A percentile compares a stretch with the other conserved stretches of the same genome.
Evolutionary conservation across 2,113 vertebrate genomes (phyloP).

Genomic region (Muscicapa adusta): DNA sequence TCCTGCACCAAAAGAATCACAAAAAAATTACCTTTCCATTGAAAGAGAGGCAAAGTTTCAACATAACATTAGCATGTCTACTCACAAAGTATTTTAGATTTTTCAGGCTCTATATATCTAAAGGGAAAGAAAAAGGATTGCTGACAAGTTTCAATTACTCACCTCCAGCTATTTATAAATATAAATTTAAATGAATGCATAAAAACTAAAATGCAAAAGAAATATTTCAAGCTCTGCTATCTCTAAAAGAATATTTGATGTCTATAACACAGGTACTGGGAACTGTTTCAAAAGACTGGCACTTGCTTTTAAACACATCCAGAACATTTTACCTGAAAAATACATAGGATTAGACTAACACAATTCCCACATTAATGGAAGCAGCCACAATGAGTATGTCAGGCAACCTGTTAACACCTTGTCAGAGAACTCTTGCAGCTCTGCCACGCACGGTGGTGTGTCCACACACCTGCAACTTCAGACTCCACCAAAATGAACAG

Average conservation of each 20-base stretch:
- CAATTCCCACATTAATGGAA: background rate
- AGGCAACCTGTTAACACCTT: background rate
- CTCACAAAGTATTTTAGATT: background rate
- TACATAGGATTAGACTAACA: background rate
- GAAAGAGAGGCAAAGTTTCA: background rate
- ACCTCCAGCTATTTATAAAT: slow-evolving; percentile 34
- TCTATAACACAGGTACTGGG: background rate
- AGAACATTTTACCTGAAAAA: background rate
- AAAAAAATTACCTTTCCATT: background rate
- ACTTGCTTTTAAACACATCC: background rate
- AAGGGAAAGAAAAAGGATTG: background rate
- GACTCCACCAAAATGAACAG: background rate
- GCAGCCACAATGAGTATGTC: background rate
- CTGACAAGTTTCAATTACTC: background rate
- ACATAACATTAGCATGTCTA: background rate
- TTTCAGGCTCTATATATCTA: background rate
- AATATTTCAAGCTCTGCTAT: background rate
- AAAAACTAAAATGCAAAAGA: background rate
- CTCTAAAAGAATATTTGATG: background rate
- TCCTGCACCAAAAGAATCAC: background rate
- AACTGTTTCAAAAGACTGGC: background rate
- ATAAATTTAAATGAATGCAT: background rate
- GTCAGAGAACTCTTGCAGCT: background rate
- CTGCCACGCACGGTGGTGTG: fast-evolving
- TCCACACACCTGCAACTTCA: background rate